Conservation (phyloP, 2,113 vertebrate genomes). For the Mustelus asterias region DNA sequence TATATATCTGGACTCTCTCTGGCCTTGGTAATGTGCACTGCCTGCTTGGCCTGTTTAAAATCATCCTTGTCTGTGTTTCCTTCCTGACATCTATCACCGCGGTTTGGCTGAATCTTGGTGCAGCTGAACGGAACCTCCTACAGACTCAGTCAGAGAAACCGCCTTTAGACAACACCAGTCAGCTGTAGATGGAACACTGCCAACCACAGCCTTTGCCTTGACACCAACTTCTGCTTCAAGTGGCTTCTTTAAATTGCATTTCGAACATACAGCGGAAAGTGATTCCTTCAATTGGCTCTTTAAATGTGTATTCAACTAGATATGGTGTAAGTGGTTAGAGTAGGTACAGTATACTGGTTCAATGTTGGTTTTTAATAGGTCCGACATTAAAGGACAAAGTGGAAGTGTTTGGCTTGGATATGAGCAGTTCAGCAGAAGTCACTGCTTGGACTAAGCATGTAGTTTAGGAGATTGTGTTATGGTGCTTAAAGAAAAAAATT, state of each 20-base stretch:
- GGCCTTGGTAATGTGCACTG: not conserved
- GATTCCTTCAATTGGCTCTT: not conserved
- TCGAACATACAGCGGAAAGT: constrained; percentile 38
- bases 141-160: constrained; percentile 65
- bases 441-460: not conserved
- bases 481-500: not conserved
- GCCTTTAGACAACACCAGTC: constrained; percentile 46
- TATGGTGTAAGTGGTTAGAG: not conserved
- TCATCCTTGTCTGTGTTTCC: not conserved
- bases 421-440: not conserved
- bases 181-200: constrained; percentile 45
- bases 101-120: constrained; percentile 3
- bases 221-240: constrained; percentile 44
- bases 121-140: constrained; percentile 72
- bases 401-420: not conserved
- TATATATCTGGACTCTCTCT: not conserved
- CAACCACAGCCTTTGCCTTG: constrained; percentile 21
- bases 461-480: not conserved
- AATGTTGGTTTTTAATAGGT: not conserved
- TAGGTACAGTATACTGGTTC: not conserved
- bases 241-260: constrained; percentile 47
- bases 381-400: not conserved
- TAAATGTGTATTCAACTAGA: not conserved
- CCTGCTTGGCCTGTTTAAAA: not conserved
- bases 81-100: not conserved